Percentiles rank a stretch among this genome's conserved stretches.
Evolutionary conservation across 2,888 invertebrate genomes (phyloP).

Genomic region (Steinernema carpocapsae): DNA sequence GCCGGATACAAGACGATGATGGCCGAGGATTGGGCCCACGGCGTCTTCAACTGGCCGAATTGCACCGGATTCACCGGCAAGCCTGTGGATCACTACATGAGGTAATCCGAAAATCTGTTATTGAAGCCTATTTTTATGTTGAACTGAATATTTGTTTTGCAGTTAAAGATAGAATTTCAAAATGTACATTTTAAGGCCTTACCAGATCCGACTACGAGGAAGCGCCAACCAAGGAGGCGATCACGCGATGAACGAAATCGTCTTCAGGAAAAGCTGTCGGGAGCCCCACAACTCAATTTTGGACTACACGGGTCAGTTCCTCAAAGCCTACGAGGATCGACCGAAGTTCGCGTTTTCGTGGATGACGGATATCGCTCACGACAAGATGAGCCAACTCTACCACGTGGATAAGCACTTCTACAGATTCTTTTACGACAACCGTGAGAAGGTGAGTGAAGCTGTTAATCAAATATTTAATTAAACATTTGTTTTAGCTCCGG

Average conservation of each 20-base stretch:
- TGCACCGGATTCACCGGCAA: conserved; percentile 53
- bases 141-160: too few species aligned
- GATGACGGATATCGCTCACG: conserved; percentile 53
- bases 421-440: conserved; percentile 47
- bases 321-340: conserved; percentile 49
- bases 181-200: conserved; percentile 37
- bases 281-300: conserved; percentile 48
- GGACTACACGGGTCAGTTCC: conserved; percentile 52
- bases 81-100: conserved; percentile 56
- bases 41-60: conserved; percentile 55
- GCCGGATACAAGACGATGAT: conserved; percentile 47
- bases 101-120: conserved; percentile 33
- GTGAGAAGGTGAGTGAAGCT: conserved; percentile 39
- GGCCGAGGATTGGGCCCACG: conserved; percentile 57
- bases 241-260: conserved; percentile 32
- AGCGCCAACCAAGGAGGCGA: conserved; percentile 36
- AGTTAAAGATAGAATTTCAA: too few species aligned
- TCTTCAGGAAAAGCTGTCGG: conserved; percentile 47
- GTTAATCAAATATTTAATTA: too few species aligned
- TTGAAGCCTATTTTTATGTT: not conserved
- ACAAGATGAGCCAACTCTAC: conserved; percentile 47
- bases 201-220: conserved; percentile 39
- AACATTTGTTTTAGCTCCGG: conserved; percentile 46
- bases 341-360: conserved; percentile 55
- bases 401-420: conserved; percentile 53